Conservation (phyloP, 2,888 invertebrate species). For the Galerucella nymphaeae region DNA sequence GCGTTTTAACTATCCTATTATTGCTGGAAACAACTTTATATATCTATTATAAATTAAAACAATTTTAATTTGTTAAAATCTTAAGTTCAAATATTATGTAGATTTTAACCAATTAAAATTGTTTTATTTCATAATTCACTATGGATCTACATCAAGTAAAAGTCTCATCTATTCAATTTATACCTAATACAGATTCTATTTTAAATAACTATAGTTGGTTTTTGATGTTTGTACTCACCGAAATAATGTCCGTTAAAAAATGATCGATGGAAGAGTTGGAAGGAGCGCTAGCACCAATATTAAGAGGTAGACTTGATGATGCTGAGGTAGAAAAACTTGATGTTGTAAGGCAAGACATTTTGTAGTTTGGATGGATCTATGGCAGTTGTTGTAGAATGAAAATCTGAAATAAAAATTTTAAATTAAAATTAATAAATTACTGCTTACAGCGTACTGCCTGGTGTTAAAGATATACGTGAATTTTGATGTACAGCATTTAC, state of each 20-base stretch:
- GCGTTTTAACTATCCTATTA: no score
- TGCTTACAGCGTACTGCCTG: neutral
- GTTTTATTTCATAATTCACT: no score
- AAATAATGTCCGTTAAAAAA: conserved; percentile 41
- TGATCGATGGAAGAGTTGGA: conserved; percentile 38
- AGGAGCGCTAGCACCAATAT: conserved; percentile 32
- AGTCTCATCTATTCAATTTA: no score
- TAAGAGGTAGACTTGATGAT: conserved; percentile 35
- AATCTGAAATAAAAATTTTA: conserved; percentile 37
- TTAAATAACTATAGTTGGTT: neutral
- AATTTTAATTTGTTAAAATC: no score
- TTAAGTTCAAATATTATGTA: no score
- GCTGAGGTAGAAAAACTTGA: conserved; percentile 36
- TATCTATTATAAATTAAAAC: no score
- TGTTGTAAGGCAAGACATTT: conserved; percentile 44
- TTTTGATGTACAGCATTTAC: no score
- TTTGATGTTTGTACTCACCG: conserved; percentile 37
- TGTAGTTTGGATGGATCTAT: conserved; percentile 30
- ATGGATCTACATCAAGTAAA: no score
- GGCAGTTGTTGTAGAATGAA: conserved; percentile 33
- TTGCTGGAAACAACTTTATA: no score
- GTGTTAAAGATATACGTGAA: no score
- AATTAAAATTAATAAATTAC: neutral
- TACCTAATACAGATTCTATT: no score
- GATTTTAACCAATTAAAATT: no score